Percentiles rank a stretch among this genome's conserved stretches.
Conservation (phyloP, 2,888 invertebrate species). For the Mactromeris polynyma region DNA sequence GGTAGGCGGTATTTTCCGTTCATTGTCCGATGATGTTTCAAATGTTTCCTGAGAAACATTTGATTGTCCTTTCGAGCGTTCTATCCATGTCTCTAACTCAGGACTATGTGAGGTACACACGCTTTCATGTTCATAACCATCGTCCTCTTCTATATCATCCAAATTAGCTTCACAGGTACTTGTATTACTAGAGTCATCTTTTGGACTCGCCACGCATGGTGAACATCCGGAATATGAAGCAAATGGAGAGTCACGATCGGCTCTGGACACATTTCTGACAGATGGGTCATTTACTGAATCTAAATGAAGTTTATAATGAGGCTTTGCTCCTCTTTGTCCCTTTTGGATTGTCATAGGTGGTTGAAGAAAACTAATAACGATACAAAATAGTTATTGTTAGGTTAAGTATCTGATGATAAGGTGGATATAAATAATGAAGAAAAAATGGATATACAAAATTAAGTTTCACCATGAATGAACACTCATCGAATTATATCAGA, state of each 20-base stretch:
- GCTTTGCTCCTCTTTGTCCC: slow-evolving; percentile 89
- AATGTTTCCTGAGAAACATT: neutral
- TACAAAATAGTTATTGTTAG: too few species aligned
- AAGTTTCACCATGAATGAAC: too few species aligned
- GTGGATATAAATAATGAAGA: too few species aligned
- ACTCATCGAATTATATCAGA: too few species aligned
- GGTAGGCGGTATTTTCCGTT: neutral
- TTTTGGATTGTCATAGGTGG: slow-evolving; percentile 97
- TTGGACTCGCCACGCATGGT: neutral
- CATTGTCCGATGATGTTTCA: neutral
- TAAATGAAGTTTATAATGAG: slow-evolving; percentile 71
- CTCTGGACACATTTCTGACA: neutral
- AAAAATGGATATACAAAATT: too few species aligned
- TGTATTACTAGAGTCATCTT: neutral
- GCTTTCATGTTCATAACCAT: neutral
- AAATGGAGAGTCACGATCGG: neutral
- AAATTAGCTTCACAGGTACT: neutral
- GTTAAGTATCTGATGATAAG: too few species aligned
- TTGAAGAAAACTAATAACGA: slow-evolving; percentile 92
- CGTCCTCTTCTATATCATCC: neutral
- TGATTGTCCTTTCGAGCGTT: neutral
- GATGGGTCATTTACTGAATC: neutral
- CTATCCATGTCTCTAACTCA: neutral
- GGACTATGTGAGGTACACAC: neutral
- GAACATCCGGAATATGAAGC: neutral